These are phyloP conservation scores for Caenorhabditis afra DNA, from an alignment of 2,888 invertebrate species.

Conservation along the genomic window DNA sequence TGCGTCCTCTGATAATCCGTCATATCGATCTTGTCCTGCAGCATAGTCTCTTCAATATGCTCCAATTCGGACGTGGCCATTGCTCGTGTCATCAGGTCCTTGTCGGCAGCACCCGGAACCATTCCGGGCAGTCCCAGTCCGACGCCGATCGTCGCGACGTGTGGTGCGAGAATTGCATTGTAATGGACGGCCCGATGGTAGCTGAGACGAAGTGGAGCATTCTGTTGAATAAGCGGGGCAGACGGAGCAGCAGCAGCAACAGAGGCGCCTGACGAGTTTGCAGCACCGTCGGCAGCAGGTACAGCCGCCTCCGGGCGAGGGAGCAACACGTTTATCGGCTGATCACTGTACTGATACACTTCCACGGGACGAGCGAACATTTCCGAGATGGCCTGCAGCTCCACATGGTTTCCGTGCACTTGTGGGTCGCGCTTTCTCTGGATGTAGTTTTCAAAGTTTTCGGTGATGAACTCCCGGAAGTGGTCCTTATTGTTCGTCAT, in stretches of 20 bases:
- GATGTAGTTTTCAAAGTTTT: slow-evolving; percentile 90
- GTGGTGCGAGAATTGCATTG: slow-evolving; percentile 90
- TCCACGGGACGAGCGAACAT: slow-evolving; percentile 91
- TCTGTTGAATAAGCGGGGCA: slow-evolving; percentile 60
- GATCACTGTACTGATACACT: slow-evolving; percentile 87
- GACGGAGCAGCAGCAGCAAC: slow-evolving; percentile 1
- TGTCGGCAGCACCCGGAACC: slow-evolving; percentile 74
- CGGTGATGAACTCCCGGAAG: slow-evolving; percentile 91
- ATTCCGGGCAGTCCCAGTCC: slow-evolving; percentile 87
- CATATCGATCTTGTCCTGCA: slow-evolving; percentile 90
- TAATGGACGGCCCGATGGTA: slow-evolving; percentile 92
- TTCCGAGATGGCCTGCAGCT: slow-evolving; percentile 92
- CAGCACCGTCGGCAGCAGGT: neutral
- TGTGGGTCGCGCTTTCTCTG: slow-evolving; percentile 88
- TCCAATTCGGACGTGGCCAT: slow-evolving; percentile 67
- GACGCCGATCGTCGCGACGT: slow-evolving; percentile 87
- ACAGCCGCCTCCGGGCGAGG: slow-evolving; percentile 81
- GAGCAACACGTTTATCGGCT: slow-evolving; percentile 90
- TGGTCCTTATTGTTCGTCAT: slow-evolving; percentile 88
- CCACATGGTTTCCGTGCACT: slow-evolving; percentile 92
- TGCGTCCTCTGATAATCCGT: slow-evolving; percentile 94
- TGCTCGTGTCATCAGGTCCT: slow-evolving; percentile 70
- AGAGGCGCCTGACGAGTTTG: neutral
- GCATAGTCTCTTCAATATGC: slow-evolving; percentile 86
- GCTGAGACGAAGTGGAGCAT: slow-evolving; percentile 87